Percentiles rank a stretch among this genome's conserved stretches.
phyloP scores from a whole-genome alignment of 1,140 invertebrate species.

The Yoshiicerus persimilis region DNA sequence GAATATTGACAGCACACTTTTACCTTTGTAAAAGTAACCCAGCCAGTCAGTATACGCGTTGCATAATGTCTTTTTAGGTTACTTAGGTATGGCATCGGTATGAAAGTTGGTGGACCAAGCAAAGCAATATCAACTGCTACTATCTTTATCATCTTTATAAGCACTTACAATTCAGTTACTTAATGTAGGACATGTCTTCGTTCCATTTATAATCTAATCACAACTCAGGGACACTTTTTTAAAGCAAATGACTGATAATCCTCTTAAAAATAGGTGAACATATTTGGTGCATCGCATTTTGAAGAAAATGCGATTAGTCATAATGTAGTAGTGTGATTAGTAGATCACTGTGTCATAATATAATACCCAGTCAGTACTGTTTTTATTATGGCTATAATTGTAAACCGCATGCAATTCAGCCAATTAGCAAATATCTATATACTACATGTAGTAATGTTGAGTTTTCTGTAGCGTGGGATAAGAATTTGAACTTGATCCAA shows the following conservation, averaged over 20 bases:
- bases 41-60: neutral
- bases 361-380: too few relatives aligned
- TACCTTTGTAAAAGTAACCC: neutral
- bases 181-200: neutral
- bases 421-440: neutral
- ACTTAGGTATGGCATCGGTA: neutral
- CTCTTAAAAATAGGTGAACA: too few relatives aligned
- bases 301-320: too few relatives aligned
- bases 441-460: neutral
- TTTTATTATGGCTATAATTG: neutral
- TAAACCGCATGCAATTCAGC: neutral
- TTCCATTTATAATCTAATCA: neutral
- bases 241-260: neutral
- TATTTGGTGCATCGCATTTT: too few relatives aligned
- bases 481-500: neutral
- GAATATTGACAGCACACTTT: neutral
- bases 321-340: too few relatives aligned
- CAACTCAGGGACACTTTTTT: neutral
- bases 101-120: neutral
- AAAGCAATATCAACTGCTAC: neutral
- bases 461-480: neutral
- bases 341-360: too few relatives aligned
- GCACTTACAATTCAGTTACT: neutral
- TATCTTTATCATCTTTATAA: neutral
- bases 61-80: neutral